A percentile compares a stretch with the other conserved stretches of the same genome.
These are phyloP conservation scores for Loripinus fragilis DNA, from an alignment of 2,888 invertebrate species.

Conservation along the genomic window DNA sequence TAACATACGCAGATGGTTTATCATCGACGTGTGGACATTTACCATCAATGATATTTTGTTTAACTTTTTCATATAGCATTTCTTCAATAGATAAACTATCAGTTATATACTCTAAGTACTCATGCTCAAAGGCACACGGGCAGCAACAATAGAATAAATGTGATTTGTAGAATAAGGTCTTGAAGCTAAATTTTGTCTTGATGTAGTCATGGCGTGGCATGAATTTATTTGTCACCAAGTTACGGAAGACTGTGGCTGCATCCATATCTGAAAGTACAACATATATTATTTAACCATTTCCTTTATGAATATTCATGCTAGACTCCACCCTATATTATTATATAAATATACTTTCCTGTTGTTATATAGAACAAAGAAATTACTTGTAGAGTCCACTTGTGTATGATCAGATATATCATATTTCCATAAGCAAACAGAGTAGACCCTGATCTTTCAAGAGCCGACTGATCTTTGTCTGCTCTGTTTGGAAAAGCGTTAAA, in stretches of 20 bases:
- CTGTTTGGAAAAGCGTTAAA: too few relatives aligned
- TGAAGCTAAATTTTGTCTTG: neutral
- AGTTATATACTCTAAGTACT: neutral
- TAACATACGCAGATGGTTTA: neutral
- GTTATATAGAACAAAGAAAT: too few relatives aligned
- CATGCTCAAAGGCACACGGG: neutral
- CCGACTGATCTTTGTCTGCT: too few relatives aligned
- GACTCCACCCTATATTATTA: too few relatives aligned
- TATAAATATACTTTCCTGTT: too few relatives aligned
- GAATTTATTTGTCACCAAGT: neutral
- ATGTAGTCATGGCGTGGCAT: neutral
- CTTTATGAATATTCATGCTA: too few relatives aligned
- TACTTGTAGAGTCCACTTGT: too few relatives aligned
- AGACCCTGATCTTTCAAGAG: too few relatives aligned
- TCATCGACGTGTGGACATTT: neutral
- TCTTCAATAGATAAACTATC: neutral
- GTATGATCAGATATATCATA: too few relatives aligned
- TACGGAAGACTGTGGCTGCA: neutral
- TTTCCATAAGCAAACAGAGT: too few relatives aligned
- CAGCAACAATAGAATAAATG: neutral
- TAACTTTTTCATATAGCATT: neutral
- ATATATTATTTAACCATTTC: too few relatives aligned
- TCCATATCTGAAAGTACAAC: too few relatives aligned
- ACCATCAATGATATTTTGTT: neutral
- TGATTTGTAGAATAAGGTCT: neutral